Evolutionary conservation across 1,140 invertebrate genomes (phyloP).

Genomic region (Heliothis virescens): DNA sequence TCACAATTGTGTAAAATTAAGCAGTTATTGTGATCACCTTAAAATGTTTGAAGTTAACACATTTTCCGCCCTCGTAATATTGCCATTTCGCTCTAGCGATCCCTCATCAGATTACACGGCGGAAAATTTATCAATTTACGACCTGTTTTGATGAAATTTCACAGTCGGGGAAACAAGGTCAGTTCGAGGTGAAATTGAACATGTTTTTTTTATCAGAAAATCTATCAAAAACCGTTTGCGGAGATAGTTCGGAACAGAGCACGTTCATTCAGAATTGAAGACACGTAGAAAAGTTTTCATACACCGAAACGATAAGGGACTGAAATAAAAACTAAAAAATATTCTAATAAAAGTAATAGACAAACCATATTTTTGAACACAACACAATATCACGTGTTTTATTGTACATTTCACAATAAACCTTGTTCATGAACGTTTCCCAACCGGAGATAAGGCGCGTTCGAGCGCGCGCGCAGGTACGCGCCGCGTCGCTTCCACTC

Average conservation of each 20-base stretch:
- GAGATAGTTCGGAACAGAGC: background rate
- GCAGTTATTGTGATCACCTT: too few species aligned
- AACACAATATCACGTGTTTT: conserved; percentile 28
- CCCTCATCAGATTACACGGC: conserved; percentile 5
- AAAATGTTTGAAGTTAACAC: background rate
- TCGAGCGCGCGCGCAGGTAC: conserved; percentile 48
- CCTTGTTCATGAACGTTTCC: conserved; percentile 51
- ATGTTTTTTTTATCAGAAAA: background rate
- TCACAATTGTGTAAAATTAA: too few species aligned
- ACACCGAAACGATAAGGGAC: background rate
- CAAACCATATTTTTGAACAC: conserved; percentile 16
- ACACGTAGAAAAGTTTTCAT: too few species aligned
- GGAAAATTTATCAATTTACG: conserved; percentile 10
- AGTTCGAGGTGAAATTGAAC: background rate
- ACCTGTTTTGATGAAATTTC: conserved; percentile 17
- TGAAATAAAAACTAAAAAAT: background rate
- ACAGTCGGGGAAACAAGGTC: background rate
- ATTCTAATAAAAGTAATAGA: conserved; percentile 13
- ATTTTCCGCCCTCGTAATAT: background rate
- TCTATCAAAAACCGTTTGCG: background rate
- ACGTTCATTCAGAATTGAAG: too few species aligned
- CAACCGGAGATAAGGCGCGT: conserved; percentile 56
- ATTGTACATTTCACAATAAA: conserved; percentile 47
- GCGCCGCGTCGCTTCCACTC: conserved; percentile 14
- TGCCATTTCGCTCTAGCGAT: background rate